Evolutionary conservation across 2,113 vertebrate genomes (phyloP).

Genomic region (Hemiprocne comata): DNA sequence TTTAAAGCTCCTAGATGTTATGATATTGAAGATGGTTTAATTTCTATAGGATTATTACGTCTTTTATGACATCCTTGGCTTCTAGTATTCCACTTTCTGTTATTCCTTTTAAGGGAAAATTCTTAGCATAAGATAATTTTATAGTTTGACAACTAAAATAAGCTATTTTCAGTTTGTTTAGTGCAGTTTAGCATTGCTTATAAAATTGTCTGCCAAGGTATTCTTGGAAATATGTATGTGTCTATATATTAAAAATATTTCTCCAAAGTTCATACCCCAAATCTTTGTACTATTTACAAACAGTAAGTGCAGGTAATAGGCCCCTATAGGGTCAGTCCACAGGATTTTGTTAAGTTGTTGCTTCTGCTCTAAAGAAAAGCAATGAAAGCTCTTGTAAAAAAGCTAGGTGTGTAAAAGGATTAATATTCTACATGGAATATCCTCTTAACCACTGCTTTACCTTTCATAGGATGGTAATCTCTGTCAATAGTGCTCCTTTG

Average conservation of each 20-base stretch:
- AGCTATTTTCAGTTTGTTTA: background rate
- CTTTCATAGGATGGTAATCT: background rate
- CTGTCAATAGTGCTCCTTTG: background rate
- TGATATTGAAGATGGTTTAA: background rate
- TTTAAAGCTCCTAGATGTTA: background rate
- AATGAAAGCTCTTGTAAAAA: background rate
- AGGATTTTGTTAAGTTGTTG: background rate
- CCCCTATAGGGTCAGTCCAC: background rate
- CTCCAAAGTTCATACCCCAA: background rate
- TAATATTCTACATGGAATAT: background rate
- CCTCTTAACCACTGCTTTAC: background rate
- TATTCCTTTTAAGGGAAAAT: background rate
- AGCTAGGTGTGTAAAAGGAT: background rate
- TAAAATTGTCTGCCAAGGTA: background rate
- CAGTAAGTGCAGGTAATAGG: background rate
- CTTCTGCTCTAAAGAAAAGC: background rate
- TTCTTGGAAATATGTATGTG: background rate
- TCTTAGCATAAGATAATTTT: background rate
- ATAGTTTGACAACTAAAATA: background rate
- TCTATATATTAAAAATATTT: background rate
- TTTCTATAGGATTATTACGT: background rate
- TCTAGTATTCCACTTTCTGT: background rate
- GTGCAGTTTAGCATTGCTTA: background rate
- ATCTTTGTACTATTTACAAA: background rate
- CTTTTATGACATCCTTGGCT: background rate